Percentiles rank a stretch among this genome's conserved stretches.
These are phyloP conservation scores for rabbit (Oryctolagus cuniculus) DNA, from an alignment of 2,113 vertebrate species.

Conservation along the genomic window DNA sequence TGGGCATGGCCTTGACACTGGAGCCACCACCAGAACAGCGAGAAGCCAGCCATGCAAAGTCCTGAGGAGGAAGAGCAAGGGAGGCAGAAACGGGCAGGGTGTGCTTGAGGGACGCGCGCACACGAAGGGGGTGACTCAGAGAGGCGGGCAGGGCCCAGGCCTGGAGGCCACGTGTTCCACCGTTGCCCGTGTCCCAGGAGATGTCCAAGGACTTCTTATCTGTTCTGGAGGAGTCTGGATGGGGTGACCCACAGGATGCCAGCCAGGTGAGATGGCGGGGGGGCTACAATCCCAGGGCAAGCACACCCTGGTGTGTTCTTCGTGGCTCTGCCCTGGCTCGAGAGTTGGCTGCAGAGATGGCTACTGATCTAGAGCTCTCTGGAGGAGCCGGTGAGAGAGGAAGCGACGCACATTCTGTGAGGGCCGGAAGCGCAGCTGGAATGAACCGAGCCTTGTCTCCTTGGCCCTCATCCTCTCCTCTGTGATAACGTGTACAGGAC, in stretches of 20 bases:
- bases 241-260: not conserved
- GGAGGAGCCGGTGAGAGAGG: not conserved
- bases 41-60: not conserved
- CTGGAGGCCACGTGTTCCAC: not conserved
- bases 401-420: not conserved
- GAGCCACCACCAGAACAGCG: not conserved
- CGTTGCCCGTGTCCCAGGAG: not conserved
- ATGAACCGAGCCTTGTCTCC: not conserved
- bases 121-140: not conserved
- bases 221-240: not conserved
- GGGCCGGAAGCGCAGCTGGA: not conserved
- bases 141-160: not conserved
- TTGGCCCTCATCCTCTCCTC: not conserved
- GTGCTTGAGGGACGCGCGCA: not conserved
- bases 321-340: too few species aligned
- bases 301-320: not conserved
- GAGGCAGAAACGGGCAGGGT: not conserved
- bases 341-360: not conserved
- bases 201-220: not conserved
- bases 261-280: not conserved
- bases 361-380: not conserved
- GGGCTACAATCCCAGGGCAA: not conserved
- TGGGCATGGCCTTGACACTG: not conserved
- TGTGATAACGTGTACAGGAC: not conserved
- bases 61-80: not conserved